Evolutionary conservation across 2,888 invertebrate species (phyloP), one percentile per base, ranked within the genome.

Genomic region (Liodrosophila aerea): DNA sequence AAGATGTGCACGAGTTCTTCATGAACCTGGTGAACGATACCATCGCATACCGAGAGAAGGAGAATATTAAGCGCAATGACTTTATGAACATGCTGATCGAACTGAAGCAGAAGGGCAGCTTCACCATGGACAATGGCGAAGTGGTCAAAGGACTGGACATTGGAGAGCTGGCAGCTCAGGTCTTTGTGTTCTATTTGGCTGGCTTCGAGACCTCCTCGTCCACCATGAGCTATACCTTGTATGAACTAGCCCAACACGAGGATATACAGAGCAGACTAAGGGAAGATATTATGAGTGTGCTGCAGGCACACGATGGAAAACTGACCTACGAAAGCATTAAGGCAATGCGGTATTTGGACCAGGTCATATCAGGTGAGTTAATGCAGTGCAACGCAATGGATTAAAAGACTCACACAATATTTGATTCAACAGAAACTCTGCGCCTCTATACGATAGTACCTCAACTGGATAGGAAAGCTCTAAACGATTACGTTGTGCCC

Each of bases 121-220:
- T 73, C n/a, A 74, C 77, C 1, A 12, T 71, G 1, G 81, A 90
- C 8, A 72, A 71, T 40, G 84, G 82, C 0, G 80, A 84, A 7
- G 75, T 81, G 1, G 29, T 78, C 39, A 69, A 63, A 3, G 78
- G 67, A 34, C 40, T 82, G 53, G 57, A 63, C 0, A 83, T 91
- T 5, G 88, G 91, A 0, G 77, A 92, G 8, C 72, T 93, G 3
- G 88, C 91, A 0, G 90, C 92, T 0, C 92, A 93, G 45, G 91
- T 92, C 11, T 89, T 92, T 36, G 86, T 91, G 1, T 92, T 93
- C 63, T 91, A 91, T 64, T 58, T 86, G 7, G 92, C 91, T 30
- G 92, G 92, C 1, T 92, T 90, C 52, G 92, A 92, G 74, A 92
- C 92, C 0, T 92, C 91, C 1, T 88, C 89, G 0, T 88, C 90